Evolutionary conservation across 2,888 invertebrate genomes (phyloP).

Genomic region (Drosophila borealis): DNA sequence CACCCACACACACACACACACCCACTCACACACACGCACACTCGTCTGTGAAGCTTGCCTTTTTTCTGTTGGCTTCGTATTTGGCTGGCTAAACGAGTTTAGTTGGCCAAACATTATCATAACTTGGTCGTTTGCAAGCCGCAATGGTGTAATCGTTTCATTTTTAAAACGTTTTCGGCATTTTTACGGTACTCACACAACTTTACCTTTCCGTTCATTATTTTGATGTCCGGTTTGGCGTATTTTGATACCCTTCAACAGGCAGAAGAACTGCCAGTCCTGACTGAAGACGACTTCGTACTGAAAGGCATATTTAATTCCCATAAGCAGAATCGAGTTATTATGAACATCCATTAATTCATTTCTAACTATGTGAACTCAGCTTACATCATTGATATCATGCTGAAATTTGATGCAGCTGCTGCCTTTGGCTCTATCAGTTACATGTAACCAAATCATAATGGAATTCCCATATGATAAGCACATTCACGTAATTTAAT

Average conservation of each 20-base stretch:
- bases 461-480: too few species aligned
- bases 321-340: not conserved
- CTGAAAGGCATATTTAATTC: not conserved
- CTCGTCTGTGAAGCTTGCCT: slow-evolving; percentile 15
- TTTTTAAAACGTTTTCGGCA: slow-evolving; percentile 79
- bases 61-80: slow-evolving; percentile 47
- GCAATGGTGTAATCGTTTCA: slow-evolving; percentile 80
- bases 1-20: slow-evolving; percentile 9
- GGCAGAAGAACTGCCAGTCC: too few species aligned
- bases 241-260: slow-evolving; percentile 14
- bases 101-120: slow-evolving; percentile 81
- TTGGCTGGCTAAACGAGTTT: slow-evolving; percentile 79
- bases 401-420: not conserved
- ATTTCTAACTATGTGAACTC: not conserved
- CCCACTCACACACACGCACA: slow-evolving; percentile 8
- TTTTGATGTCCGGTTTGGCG: slow-evolving; percentile 65
- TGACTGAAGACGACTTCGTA: too few species aligned
- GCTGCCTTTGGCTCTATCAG: too few species aligned
- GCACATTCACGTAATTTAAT: too few species aligned
- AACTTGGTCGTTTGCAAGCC: slow-evolving; percentile 81
- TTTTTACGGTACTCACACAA: slow-evolving; percentile 50
- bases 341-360: not conserved
- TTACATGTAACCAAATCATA: too few species aligned
- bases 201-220: slow-evolving; percentile 69
- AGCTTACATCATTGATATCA: not conserved